These are phyloP conservation scores for Mythimna impura DNA, from an alignment of 2,888 invertebrate genomes.

Conservation along the genomic window DNA sequence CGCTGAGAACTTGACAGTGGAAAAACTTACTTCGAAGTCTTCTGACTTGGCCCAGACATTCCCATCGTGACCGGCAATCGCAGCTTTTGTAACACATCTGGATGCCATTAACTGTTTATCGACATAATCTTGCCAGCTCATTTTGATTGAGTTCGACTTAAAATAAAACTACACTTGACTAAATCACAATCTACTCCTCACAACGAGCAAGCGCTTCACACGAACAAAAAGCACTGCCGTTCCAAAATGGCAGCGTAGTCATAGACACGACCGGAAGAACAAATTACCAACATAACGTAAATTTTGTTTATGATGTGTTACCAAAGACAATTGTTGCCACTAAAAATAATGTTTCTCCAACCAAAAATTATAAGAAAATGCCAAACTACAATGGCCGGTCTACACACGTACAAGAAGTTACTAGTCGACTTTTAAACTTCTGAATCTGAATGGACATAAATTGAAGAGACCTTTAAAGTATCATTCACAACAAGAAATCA, in stretches of 20 bases:
- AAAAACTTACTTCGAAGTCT: conserved; percentile 96
- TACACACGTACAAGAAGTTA: not conserved
- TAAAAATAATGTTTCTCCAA: not conserved
- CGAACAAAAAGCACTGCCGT: conserved; percentile 90
- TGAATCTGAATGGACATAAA: too few relatives aligned
- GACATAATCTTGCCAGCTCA: conserved; percentile 99
- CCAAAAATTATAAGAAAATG: not conserved
- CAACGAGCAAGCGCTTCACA: conserved; percentile 90
- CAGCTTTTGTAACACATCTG: conserved; percentile 98
- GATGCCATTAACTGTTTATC: conserved; percentile 99
- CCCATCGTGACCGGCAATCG: conserved; percentile 98
- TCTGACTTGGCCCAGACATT: conserved; percentile 98
- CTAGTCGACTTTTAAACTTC: not conserved
- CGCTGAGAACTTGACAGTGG: conserved; percentile 71
- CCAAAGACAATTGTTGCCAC: conserved; percentile 32
- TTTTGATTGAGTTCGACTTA: conserved; percentile 91
- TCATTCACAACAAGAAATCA: too few relatives aligned
- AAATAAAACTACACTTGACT: conserved; percentile 89
- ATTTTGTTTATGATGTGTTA: conserved; percentile 33
- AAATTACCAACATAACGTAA: conserved; percentile 71
- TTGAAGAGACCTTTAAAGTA: not conserved
- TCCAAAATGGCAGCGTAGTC: conserved; percentile 89
- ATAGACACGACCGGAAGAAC: conserved; percentile 85
- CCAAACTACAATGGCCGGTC: not conserved
- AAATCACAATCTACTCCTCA: conserved; percentile 86